Evolutionary conservation across 2,888 invertebrate genomes (phyloP).

Genomic region (Azorinus chamasolen): DNA sequence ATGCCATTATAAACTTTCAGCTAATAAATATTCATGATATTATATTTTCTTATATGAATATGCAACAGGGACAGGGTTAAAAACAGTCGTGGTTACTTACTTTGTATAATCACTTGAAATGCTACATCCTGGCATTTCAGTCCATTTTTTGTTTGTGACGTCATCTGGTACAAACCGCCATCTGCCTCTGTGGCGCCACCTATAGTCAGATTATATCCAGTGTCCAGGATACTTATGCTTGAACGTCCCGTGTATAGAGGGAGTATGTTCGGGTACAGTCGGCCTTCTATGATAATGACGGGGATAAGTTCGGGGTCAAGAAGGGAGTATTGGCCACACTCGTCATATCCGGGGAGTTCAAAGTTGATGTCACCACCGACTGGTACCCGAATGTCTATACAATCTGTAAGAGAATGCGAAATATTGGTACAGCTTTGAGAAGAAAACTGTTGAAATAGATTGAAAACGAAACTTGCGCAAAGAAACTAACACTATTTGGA

Average conservation of each 20-base stretch:
- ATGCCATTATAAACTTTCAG: too few relatives aligned
- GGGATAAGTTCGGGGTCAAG: conserved; percentile 31
- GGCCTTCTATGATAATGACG: conserved; percentile 32
- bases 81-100: too few relatives aligned
- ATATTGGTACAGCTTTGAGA: too few relatives aligned
- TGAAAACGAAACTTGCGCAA: too few relatives aligned
- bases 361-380: too few relatives aligned
- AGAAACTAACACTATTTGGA: too few relatives aligned
- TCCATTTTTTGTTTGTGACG: not conserved
- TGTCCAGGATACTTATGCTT: not conserved
- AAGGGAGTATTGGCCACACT: conserved; percentile 48
- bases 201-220: conserved; percentile 23
- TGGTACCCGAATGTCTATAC: too few relatives aligned
- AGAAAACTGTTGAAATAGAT: too few relatives aligned
- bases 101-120: conserved; percentile 10
- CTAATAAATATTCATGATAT: too few relatives aligned
- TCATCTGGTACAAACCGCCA: conserved; percentile 9
- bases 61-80: too few relatives aligned
- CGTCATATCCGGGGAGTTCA: not conserved
- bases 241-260: conserved; percentile 22
- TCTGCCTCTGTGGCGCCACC: conserved; percentile 6
- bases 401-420: too few relatives aligned
- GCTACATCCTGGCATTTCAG: conserved; percentile 13
- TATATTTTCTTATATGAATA: too few relatives aligned
- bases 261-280: conserved; percentile 22